Percentiles rank a stretch among this genome's conserved stretches.
Evolutionary conservation across 1,140 invertebrate genomes (phyloP).

Genomic region (Temnothorax curvispinosus): DNA sequence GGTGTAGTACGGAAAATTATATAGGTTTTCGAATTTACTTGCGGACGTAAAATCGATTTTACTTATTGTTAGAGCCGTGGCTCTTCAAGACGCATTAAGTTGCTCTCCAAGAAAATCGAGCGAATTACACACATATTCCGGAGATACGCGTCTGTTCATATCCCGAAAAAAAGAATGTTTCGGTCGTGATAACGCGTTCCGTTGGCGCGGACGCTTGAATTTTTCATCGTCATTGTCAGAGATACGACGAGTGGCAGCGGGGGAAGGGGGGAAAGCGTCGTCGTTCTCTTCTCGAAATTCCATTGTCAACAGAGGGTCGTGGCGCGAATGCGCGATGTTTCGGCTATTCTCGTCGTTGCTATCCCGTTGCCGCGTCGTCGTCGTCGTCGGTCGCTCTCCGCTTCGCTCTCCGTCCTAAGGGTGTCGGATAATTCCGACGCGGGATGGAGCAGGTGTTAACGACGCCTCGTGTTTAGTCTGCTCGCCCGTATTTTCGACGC

Average conservation of each 20-base stretch:
- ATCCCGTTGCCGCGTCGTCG: not conserved
- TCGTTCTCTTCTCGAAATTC: conserved; percentile 37
- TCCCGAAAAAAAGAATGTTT: not conserved
- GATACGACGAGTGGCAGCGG: not conserved
- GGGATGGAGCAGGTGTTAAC: conserved; percentile 83
- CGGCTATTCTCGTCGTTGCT: conserved; percentile 14
- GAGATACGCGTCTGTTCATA: not conserved
- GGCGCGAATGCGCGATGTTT: conserved; percentile 43
- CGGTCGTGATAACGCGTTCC: conserved; percentile 5
- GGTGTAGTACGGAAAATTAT: not conserved
- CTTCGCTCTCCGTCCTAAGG: conserved; percentile 49
- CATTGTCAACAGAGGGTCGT: conserved; percentile 62
- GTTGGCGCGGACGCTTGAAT: conserved; percentile 13
- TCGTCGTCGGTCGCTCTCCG: not conserved
- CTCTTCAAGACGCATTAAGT: not conserved
- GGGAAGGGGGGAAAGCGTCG: not conserved
- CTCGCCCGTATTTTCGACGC: conserved; percentile 74
- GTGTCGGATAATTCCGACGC: conserved; percentile 70
- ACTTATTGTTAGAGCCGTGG: too few relatives aligned
- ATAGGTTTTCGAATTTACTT: not conserved
- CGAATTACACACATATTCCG: not conserved
- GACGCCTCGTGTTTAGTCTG: conserved; percentile 73
- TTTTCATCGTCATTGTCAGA: conserved; percentile 46
- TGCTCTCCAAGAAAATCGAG: not conserved
- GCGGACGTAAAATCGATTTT: not conserved